Conservation (phyloP, 2,888 invertebrate genomes). For the Caenorhabditis sinica region DNA sequence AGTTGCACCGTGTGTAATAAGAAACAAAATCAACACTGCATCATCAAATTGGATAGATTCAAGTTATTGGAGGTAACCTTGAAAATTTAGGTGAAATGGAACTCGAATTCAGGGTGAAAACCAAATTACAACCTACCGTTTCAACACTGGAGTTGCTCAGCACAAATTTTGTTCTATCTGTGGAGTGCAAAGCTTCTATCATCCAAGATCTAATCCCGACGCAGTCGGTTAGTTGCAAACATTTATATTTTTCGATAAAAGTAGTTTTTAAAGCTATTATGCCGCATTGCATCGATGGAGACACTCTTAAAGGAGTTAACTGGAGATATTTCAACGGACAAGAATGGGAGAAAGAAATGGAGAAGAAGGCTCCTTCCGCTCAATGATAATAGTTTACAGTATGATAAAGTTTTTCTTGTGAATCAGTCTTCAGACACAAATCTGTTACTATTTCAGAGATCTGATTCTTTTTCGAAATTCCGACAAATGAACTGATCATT, state of each 20-base stretch:
- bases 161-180: slow-evolving; percentile 83
- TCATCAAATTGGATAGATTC: slow-evolving; percentile 85
- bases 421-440: not conserved
- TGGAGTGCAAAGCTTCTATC: slow-evolving; percentile 86
- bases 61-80: slow-evolving; percentile 74
- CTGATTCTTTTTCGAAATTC: not conserved
- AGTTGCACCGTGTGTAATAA: slow-evolving; percentile 86
- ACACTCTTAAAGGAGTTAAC: slow-evolving; percentile 70
- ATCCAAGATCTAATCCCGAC: slow-evolving; percentile 86
- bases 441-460: not conserved
- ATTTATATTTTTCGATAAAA: slow-evolving; percentile 23
- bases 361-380: slow-evolving; percentile 68
- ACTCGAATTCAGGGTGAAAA: slow-evolving; percentile 69
- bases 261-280: slow-evolving; percentile 69
- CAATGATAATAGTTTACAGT: slow-evolving; percentile 26
- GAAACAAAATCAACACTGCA: slow-evolving; percentile 86
- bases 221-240: slow-evolving; percentile 84
- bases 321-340: slow-evolving; percentile 71
- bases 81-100: not conserved
- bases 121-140: slow-evolving; percentile 72
- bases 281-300: slow-evolving; percentile 77
- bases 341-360: slow-evolving; percentile 73
- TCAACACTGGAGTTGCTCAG: slow-evolving; percentile 74
- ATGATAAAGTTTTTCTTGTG: slow-evolving; percentile 10
- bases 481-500: not conserved